phyloP scores from a whole-genome alignment of 2,113 vertebrate species.

The Corvus moneduloides region DNA sequence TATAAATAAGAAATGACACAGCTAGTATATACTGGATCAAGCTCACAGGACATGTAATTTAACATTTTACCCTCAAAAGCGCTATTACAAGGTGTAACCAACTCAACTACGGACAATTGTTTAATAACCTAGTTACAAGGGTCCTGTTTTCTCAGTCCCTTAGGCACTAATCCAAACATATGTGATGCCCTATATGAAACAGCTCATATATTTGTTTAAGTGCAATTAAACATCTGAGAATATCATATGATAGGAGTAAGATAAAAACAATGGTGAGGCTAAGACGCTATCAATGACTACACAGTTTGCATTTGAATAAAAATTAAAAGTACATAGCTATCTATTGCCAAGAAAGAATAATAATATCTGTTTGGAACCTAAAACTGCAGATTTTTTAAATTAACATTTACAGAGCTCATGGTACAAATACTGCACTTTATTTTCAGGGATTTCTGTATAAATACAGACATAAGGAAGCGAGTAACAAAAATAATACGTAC shows the following conservation, averaged over 20 bases:
- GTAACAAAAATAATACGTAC: not conserved
- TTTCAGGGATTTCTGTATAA: not conserved
- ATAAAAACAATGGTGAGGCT: not conserved
- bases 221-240: not conserved
- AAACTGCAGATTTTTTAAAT: not conserved
- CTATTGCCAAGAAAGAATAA: not conserved
- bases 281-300: not conserved
- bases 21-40: not conserved
- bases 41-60: not conserved
- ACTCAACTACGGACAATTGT: rapidly evolving
- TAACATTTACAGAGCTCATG: not conserved
- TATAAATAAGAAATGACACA: not conserved
- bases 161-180: not conserved
- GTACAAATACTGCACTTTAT: not conserved
- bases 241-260: not conserved
- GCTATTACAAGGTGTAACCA: not conserved
- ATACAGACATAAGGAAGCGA: not conserved
- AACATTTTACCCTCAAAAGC: not conserved
- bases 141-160: not conserved
- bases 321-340: not conserved
- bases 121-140: not conserved
- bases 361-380: not conserved
- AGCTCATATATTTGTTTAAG: not conserved
- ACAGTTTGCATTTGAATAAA: not conserved
- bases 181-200: not conserved